These are phyloP conservation scores for Sphinx pinastri DNA, from an alignment of 2,888 invertebrate species.

Conservation along the genomic window DNA sequence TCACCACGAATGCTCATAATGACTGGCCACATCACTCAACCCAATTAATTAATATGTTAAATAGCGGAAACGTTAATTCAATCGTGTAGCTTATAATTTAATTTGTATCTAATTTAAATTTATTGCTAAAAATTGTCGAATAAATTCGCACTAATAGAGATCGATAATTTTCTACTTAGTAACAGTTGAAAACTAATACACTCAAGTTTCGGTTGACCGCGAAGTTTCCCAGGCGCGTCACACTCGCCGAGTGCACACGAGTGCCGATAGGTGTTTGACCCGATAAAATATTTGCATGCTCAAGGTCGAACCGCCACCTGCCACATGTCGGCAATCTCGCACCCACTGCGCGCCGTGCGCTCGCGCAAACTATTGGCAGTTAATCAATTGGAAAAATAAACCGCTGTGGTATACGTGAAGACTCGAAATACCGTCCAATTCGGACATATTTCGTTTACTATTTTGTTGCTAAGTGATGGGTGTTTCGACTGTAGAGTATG, in stretches of 20 bases:
- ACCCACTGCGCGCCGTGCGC: neutral
- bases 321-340: constrained; percentile 33
- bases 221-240: constrained; percentile 29
- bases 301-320: constrained; percentile 69
- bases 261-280: constrained; percentile 62
- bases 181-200: neutral
- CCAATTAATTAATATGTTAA: too few relatives aligned
- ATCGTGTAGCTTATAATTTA: too few relatives aligned
- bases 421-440: too few relatives aligned
- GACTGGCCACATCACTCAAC: too few relatives aligned
- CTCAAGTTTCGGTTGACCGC: neutral
- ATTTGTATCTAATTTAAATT: too few relatives aligned
- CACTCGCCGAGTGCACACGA: constrained; percentile 39
- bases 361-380: neutral
- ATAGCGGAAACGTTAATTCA: too few relatives aligned
- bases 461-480: too few relatives aligned
- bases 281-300: constrained; percentile 61
- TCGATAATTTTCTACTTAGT: neutral
- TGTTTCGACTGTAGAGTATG: too few relatives aligned
- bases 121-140: too few relatives aligned
- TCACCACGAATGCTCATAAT: too few relatives aligned
- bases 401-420: neutral
- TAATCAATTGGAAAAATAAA: neutral
- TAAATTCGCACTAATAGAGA: neutral
- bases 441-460: too few relatives aligned